These are phyloP conservation scores for Lepus europaeus DNA, from an alignment of 2,113 vertebrate genomes.

Conservation along the genomic window DNA sequence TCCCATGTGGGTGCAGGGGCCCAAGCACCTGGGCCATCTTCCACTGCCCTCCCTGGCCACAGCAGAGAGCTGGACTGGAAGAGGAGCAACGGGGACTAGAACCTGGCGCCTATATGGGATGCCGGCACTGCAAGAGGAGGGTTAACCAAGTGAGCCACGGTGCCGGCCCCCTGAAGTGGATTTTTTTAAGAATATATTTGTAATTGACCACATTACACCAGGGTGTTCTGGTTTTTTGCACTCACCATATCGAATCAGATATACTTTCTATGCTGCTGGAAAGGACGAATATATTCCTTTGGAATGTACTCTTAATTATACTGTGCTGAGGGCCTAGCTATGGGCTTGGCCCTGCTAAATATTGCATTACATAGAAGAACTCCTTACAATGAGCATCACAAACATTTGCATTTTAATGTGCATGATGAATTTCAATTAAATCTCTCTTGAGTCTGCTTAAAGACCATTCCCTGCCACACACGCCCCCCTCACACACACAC, in stretches of 20 bases:
- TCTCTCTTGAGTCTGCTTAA: conserved; percentile 53
- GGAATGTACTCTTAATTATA: not conserved
- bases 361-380: not conserved
- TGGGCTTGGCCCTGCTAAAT: not conserved
- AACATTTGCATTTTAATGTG: conserved; percentile 70
- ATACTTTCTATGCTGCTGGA: not conserved
- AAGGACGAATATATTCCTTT: not conserved
- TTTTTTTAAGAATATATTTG: not conserved
- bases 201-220: not conserved
- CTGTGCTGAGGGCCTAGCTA: not conserved
- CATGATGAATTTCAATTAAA: conserved; percentile 67
- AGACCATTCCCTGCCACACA: not conserved
- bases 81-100: no score
- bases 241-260: not conserved
- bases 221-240: not conserved
- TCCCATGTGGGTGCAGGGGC: no score
- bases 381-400: not conserved
- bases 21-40: no score
- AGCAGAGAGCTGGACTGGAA: no score
- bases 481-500: no score
- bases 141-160: no score
- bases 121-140: no score
- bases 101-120: no score
- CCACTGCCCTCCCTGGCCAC: no score
- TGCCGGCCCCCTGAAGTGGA: not conserved